Percentiles rank a stretch among this genome's conserved stretches.
Evolutionary conservation across 1,140 invertebrate genomes (phyloP).

Genomic region (Notospermus geniculatus): DNA sequence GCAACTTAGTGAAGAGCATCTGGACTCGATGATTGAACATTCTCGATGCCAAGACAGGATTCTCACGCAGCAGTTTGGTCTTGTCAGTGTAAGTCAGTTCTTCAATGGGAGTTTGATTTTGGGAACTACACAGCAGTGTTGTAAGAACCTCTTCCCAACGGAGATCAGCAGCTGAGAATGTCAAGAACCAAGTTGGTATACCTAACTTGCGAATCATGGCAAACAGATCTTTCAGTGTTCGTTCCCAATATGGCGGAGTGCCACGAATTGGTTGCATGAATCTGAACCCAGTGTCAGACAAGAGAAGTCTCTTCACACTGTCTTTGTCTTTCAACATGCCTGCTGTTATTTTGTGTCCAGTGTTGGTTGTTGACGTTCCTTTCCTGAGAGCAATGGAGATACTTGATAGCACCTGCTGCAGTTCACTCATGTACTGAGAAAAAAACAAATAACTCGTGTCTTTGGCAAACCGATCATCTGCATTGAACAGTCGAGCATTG

Average conservation of each 20-base stretch:
- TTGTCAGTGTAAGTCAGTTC: not conserved
- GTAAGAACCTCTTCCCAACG: not conserved
- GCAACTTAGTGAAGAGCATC: not conserved
- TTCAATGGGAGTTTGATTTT: not conserved
- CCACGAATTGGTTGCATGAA: constrained; percentile 11
- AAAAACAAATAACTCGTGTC: not conserved
- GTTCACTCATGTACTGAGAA: not conserved
- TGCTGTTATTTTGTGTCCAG: constrained; percentile 1
- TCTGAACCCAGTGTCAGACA: not conserved
- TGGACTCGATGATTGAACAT: constrained; percentile 3
- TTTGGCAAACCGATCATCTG: constrained; percentile 1
- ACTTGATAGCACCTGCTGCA: not conserved
- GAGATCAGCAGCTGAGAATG: constrained; percentile 5
- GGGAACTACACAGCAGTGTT: too few relatives aligned
- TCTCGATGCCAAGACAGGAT: not conserved
- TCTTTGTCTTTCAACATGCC: not conserved
- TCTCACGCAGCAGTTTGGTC: not conserved
- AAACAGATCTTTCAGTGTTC: not conserved
- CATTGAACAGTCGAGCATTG: constrained; percentile 6
- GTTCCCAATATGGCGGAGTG: not conserved
- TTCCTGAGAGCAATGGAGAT: constrained; percentile 2
- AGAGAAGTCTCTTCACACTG: not conserved
- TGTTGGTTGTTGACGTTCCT: not conserved
- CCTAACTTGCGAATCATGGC: not conserved
- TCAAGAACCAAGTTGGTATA: constrained; percentile 6